phyloP scores from a whole-genome alignment of 2,113 vertebrate species.

The Phrynosoma blainvillii region DNA sequence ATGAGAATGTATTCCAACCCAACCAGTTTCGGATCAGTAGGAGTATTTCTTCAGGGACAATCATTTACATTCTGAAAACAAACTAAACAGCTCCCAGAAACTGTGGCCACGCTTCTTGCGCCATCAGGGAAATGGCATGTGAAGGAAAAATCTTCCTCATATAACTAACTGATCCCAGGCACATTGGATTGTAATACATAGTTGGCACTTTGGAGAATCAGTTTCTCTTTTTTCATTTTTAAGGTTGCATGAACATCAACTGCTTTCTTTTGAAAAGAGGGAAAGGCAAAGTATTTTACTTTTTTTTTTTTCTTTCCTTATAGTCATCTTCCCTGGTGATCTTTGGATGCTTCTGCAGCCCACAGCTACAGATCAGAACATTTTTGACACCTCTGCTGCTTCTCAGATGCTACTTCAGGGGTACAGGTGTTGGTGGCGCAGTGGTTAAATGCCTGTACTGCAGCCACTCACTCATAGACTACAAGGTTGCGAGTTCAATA shows the following conservation, averaged over 20 bases:
- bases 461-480: too few relatives aligned
- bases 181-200: neutral
- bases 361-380: too few relatives aligned
- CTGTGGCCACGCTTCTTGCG: neutral
- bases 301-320: neutral
- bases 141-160: neutral
- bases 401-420: neutral
- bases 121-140: neutral
- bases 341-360: neutral
- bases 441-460: too few relatives aligned
- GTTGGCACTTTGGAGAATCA: neutral
- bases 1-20: neutral
- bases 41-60: neutral
- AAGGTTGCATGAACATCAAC: neutral
- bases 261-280: neutral
- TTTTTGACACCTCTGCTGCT: neutral
- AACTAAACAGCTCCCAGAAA: neutral
- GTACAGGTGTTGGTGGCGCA: too few relatives aligned
- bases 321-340: neutral
- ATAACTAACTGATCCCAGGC: neutral
- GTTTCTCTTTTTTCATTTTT: neutral
- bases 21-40: neutral
- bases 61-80: neutral
- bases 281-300: neutral
- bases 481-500: too few relatives aligned